Conservation (phyloP, 2,113 vertebrate genomes). For the Indicator indicator region DNA sequence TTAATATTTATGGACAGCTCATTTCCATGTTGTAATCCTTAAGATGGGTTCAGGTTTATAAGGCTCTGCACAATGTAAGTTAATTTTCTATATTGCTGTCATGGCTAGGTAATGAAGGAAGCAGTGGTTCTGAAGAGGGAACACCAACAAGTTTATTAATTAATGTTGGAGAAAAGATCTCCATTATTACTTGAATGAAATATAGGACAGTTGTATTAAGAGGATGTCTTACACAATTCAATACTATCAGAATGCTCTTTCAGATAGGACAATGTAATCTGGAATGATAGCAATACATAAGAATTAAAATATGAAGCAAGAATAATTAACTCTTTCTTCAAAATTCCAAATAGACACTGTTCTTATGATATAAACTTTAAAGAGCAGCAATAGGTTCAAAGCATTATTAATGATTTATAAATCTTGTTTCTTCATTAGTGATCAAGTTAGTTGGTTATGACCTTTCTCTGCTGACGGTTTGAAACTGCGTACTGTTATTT, state of each 20-base stretch:
- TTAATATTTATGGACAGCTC: conserved; percentile 75
- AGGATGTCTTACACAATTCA: neutral
- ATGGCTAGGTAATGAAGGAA: conserved; percentile 10
- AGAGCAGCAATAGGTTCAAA: neutral
- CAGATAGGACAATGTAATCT: neutral
- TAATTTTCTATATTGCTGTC: conserved; percentile 35
- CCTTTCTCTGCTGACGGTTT: neutral
- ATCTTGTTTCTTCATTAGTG: neutral
- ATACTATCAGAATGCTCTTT: neutral
- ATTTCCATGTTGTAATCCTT: conserved; percentile 66
- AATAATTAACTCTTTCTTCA: neutral
- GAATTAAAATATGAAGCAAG: neutral
- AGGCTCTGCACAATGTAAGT: neutral
- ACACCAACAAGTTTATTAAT: conserved; percentile 13
- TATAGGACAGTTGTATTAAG: neutral
- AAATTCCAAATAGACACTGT: neutral
- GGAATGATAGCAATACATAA: neutral
- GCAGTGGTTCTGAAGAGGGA: conserved; percentile 21
- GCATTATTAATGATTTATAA: neutral
- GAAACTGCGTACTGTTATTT: neutral
- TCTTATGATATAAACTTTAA: neutral
- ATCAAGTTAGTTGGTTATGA: neutral
- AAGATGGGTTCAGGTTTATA: neutral
- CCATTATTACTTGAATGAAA: neutral
- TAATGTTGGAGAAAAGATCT: conserved; percentile 17